Evolutionary conservation across 2,888 invertebrate species (phyloP).

Genomic region (Macaria liturata): DNA sequence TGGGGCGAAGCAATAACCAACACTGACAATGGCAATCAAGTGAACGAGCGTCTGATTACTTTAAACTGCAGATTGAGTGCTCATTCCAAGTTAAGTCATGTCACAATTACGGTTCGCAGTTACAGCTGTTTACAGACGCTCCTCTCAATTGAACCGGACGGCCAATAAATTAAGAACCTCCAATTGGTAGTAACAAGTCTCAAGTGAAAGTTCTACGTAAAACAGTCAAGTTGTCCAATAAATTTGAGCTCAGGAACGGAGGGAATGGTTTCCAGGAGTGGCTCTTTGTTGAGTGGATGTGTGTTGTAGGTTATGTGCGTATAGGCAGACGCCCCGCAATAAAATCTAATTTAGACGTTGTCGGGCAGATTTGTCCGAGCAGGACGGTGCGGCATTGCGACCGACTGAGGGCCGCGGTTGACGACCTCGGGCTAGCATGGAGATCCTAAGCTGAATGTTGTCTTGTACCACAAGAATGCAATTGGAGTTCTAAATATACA

Average conservation of each 20-base stretch:
- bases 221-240: slow-evolving; percentile 41
- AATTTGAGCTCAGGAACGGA: slow-evolving; percentile 42
- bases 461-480: slow-evolving; percentile 5
- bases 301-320: slow-evolving; percentile 50
- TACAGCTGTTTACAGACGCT: slow-evolving; percentile 65
- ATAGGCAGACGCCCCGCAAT: slow-evolving; percentile 76
- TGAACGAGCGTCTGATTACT: slow-evolving; percentile 26
- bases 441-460: slow-evolving; percentile 10
- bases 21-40: slow-evolving; percentile 22
- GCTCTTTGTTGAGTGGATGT: slow-evolving; percentile 51
- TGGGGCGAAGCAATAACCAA: slow-evolving; percentile 27
- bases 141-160: slow-evolving; percentile 63
- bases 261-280: slow-evolving; percentile 23
- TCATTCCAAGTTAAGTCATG: slow-evolving; percentile 55
- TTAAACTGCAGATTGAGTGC: slow-evolving; percentile 46
- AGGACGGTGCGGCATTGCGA: slow-evolving; percentile 54
- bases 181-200: slow-evolving; percentile 25
- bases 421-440: slow-evolving; percentile 57
- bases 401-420: slow-evolving; percentile 69
- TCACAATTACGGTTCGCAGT: slow-evolving; percentile 65
- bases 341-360: slow-evolving; percentile 83
- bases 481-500: neutral
- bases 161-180: slow-evolving; percentile 53
- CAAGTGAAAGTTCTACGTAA: slow-evolving; percentile 15
- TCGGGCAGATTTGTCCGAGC: slow-evolving; percentile 74